Percentiles rank a stretch among this genome's conserved stretches.
These are phyloP conservation scores for Rhabdornis inornatus DNA, from an alignment of 2,113 vertebrate species.

Conservation along the genomic window DNA sequence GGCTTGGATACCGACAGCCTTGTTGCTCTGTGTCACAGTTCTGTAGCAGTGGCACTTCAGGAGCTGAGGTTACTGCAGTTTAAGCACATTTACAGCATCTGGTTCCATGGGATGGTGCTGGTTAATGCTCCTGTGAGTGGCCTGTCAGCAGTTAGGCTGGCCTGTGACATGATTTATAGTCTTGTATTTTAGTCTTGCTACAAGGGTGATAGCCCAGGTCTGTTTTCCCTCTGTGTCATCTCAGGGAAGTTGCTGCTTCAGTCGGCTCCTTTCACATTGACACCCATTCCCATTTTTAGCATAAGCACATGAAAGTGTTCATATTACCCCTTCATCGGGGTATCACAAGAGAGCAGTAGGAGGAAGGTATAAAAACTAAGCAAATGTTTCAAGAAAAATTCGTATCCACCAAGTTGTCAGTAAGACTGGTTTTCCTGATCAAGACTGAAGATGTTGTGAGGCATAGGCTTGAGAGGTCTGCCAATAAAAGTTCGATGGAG, in stretches of 20 bases:
- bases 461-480: not conserved
- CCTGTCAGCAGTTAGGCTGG: not conserved
- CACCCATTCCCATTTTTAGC: not conserved
- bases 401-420: accelerated
- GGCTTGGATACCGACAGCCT: accelerated
- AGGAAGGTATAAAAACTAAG: not conserved
- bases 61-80: not conserved
- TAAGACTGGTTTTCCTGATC: not conserved
- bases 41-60: not conserved
- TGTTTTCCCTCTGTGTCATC: not conserved
- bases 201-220: not conserved
- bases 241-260: not conserved
- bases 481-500: not conserved
- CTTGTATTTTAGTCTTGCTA: not conserved
- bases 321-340: not conserved
- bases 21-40: not conserved
- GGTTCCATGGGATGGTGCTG: not conserved
- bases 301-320: not conserved
- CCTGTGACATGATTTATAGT: not conserved
- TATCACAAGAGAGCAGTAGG: not conserved
- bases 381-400: not conserved
- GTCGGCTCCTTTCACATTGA: not conserved
- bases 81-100: not conserved
- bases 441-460: not conserved
- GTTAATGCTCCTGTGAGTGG: not conserved